Evolutionary conservation across 2,888 invertebrate species (phyloP), one percentile per base, ranked within the genome.

Genomic region (Euclidia mi): DNA sequence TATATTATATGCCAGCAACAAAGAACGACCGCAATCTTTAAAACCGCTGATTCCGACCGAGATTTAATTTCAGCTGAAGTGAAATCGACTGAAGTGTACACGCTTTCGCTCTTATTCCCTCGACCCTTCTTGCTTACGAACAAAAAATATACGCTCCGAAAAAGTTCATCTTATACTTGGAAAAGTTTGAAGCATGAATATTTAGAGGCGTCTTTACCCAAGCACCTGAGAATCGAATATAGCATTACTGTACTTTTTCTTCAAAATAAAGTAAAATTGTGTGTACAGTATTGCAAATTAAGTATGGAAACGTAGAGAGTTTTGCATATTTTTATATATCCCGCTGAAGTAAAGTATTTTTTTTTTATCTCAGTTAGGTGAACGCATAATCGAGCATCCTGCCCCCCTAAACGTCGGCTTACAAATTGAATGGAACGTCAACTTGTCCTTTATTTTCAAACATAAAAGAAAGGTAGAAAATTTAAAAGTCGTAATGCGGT

Each of bases 61-160:
- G 82, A 84, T 89, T 89, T 89, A 90, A 91, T 91, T 91, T 90
- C 84, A 85, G 82, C 81, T 84, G 77, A 85, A 91, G 87, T 86
- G 87, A 89, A 88, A 87, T 86, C 84, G 85, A 84, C 86, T 90
- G 87, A 84, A 90, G 89, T 87, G 85, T 90, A 91, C 91, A 92
- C 82, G 92, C 65, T 90, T 92, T 91, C 82, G 88, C 91, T 91
- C 81, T 92, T 89, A 90, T 82, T 81, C 82, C 74, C 77, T 76
- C 84, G 85, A 83, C 86, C 84, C 80, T 87, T 83, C 80, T 74
- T 77, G 70, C 68, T 78, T 60, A 71, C 62, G 77, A 75, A 79
- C 77, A 80, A 84, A 80, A 79, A 83, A 80, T 67, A 70, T 78
- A 74, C 67, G 71, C 64, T 66, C 69, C 71, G 71, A 76, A 81